Conservation (phyloP, 2,888 invertebrate genomes). For the Tromatobia lineatoria region DNA sequence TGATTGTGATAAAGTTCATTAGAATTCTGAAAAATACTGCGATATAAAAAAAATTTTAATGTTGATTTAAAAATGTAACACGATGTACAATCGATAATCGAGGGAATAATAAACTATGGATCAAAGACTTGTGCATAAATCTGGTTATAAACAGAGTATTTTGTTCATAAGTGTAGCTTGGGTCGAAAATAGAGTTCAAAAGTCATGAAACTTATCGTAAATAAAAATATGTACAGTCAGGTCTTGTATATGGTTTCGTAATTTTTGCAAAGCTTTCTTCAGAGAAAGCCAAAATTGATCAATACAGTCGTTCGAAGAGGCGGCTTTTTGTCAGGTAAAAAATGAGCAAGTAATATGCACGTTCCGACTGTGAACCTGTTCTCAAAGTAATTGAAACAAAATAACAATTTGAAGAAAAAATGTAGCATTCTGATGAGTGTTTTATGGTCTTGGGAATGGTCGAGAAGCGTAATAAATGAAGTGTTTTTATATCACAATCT, state of each 20-base stretch:
- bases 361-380: not conserved
- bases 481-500: constrained; percentile 17
- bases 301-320: not conserved
- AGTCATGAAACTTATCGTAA: not conserved
- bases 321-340: not conserved
- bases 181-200: no score
- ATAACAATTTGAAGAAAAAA: constrained; percentile 1
- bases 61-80: no score
- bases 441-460: not conserved
- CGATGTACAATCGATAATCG: no score
- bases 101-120: no score
- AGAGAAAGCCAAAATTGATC: not conserved
- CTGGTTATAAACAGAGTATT: no score
- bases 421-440: constrained; percentile 7
- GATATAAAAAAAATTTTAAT: no score
- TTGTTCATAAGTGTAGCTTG: no score
- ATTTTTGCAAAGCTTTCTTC: not conserved
- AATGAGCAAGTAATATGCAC: not conserved
- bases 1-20: no score
- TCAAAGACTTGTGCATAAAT: no score
- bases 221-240: not conserved
- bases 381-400: not conserved
- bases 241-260: not conserved
- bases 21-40: no score
- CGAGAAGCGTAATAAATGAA: not conserved